phyloP scores from a whole-genome alignment of 2,797 vertebrate species.

The Bryconaethiops microstoma region DNA sequence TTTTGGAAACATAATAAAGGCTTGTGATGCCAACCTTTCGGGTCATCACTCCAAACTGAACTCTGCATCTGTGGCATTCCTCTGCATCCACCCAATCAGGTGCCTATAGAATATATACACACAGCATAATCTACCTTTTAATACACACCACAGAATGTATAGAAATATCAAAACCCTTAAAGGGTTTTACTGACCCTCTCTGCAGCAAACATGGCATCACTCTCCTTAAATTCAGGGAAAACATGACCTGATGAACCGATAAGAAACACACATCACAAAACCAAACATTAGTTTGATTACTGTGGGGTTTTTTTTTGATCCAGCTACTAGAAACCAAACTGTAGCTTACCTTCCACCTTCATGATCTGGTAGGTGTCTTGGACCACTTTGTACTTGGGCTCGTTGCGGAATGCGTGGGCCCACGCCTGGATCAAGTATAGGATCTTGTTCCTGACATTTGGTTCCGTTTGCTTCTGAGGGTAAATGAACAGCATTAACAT shows the following conservation, averaged over 20 bases:
- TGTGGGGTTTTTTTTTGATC: not conserved
- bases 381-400: conserved; percentile 98
- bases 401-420: conserved; percentile 96
- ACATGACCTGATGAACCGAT: conserved; percentile 81
- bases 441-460: conserved; percentile 94
- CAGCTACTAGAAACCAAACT: not conserved
- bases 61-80: conserved; percentile 96
- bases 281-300: not conserved
- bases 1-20: not conserved
- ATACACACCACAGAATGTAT: not conserved
- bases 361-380: conserved; percentile 99
- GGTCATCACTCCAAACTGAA: conserved; percentile 96
- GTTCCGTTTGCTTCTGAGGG: conserved; percentile 88
- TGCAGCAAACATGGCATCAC: conserved; percentile 97
- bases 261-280: not conserved
- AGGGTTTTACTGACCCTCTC: conserved; percentile 85
- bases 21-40: conserved; percentile 83
- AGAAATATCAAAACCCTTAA: not conserved
- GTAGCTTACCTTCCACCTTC: conserved; percentile 93
- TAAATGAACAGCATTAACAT: conserved; percentile 12
- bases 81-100: conserved; percentile 99
- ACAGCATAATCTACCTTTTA: not conserved
- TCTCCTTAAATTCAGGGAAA: conserved; percentile 98
- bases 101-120: conserved; percentile 75
- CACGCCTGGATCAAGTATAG: conserved; percentile 97